phyloP scores from a whole-genome alignment of 2,113 vertebrate genomes.

The Lepisosteus osseus region DNA sequence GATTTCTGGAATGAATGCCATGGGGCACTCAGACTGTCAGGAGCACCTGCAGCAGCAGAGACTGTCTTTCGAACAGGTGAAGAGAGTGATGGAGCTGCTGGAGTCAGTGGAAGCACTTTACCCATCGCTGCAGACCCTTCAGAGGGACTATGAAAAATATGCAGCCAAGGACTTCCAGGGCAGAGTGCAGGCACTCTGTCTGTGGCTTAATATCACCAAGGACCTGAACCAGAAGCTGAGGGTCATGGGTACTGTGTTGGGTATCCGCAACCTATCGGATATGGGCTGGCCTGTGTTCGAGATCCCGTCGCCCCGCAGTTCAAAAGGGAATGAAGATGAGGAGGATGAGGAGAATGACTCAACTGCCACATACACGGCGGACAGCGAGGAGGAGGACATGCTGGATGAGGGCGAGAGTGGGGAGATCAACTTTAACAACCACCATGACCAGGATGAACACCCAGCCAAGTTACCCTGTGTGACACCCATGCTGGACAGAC shows the following conservation, averaged over 20 bases:
- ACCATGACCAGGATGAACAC: conserved; percentile 48
- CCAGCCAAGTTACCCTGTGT: conserved; percentile 47
- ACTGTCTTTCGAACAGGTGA: conserved; percentile 92
- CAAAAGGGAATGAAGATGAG: conserved; percentile 71
- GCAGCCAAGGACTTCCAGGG: conserved; percentile 93
- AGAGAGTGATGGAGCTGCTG: conserved; percentile 89
- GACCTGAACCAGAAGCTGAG: conserved; percentile 97
- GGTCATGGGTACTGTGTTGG: conserved; percentile 96
- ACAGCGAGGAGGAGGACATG: conserved; percentile 76
- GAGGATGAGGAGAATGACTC: conserved; percentile 71
- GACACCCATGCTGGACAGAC: conserved; percentile 68
- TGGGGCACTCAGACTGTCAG: conserved; percentile 68
- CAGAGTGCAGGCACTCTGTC: conserved; percentile 97
- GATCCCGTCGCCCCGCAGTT: conserved; percentile 88
- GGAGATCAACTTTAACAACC: conserved; percentile 43
- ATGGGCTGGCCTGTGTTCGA: conserved; percentile 99
- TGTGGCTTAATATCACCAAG: conserved; percentile 97
- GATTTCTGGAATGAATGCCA: conserved; percentile 48
- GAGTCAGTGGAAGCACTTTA: conserved; percentile 96
- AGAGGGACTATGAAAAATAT: conserved; percentile 94
- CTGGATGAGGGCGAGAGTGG: conserved; percentile 35
- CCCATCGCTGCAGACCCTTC: conserved; percentile 91
- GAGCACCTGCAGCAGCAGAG: conserved; percentile 89
- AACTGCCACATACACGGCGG: conserved; percentile 72
- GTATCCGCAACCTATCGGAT: conserved; percentile 86